A percentile compares a stretch with the other conserved stretches of the same genome.
Conservation (phyloP, 2,797 vertebrate genomes). For the Sebastes elongatus region DNA sequence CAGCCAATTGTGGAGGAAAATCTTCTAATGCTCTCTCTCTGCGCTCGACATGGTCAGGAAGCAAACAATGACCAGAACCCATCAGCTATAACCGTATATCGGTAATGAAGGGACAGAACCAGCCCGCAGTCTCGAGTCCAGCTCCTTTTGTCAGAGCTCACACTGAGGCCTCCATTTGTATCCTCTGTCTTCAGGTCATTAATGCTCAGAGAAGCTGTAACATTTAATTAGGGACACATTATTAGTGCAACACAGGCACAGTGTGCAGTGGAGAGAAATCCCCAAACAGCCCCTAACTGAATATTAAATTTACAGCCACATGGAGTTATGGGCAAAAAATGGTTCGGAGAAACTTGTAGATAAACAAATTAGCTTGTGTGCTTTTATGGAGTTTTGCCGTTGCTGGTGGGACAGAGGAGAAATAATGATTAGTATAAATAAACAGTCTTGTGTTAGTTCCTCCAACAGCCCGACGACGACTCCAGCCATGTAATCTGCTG, state of each 20-base stretch:
- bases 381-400: constrained; percentile 38
- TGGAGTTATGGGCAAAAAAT: constrained; percentile 43
- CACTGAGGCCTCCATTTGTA: constrained; percentile 58
- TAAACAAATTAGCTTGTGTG: constrained; percentile 63
- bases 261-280: constrained; percentile 72
- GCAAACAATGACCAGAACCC: constrained; percentile 56
- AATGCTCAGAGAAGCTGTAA: constrained; percentile 81
- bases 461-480: constrained; percentile 7
- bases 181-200: constrained; percentile 81
- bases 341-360: constrained; percentile 47
- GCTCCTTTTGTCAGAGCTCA: constrained; percentile 47
- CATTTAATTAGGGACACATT: constrained; percentile 83
- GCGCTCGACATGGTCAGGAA: constrained; percentile 12
- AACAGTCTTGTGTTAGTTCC: constrained; percentile 24
- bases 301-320: constrained; percentile 76
- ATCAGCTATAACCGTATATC: constrained; percentile 36
- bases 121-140: constrained; percentile 57
- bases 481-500: constrained; percentile 42
- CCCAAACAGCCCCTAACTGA: constrained; percentile 74
- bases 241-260: constrained; percentile 77
- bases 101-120: constrained; percentile 55
- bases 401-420: constrained; percentile 15
- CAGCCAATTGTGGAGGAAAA: constrained; percentile 13
- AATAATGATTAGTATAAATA: constrained; percentile 48
- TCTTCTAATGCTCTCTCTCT: neutral